Conservation (phyloP, 2,797 vertebrate species). For the Neoniphon sammara region DNA sequence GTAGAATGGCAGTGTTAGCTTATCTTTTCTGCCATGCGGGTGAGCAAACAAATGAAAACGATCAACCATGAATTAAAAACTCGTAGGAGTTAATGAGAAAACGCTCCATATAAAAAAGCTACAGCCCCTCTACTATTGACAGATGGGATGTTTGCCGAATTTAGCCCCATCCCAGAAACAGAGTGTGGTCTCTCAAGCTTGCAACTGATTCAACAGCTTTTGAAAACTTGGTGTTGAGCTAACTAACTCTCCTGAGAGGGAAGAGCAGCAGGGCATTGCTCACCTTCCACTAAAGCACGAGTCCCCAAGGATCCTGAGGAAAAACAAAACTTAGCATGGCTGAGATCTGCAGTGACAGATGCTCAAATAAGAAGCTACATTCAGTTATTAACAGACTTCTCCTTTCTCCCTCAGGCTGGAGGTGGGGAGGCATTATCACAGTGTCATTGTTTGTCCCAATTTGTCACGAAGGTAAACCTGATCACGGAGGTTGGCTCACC, state of each 20-base stretch:
- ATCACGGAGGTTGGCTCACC: constrained; percentile 26
- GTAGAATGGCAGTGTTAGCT: constrained; percentile 25
- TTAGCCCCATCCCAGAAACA: not conserved
- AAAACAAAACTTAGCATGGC: constrained; percentile 43
- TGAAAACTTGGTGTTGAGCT: constrained; percentile 16
- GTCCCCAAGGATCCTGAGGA: constrained; percentile 11
- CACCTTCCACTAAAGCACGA: constrained; percentile 22
- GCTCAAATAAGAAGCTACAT: constrained; percentile 51
- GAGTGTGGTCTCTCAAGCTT: constrained; percentile 9
- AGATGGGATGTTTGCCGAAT: not conserved
- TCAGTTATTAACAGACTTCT: constrained; percentile 53
- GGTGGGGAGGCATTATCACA: constrained; percentile 43
- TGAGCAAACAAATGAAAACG: constrained; percentile 21
- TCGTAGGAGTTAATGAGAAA: not conserved
- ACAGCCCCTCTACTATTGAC: not conserved
- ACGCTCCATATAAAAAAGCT: not conserved
- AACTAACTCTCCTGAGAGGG: not conserved
- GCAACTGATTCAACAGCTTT: constrained; percentile 14
- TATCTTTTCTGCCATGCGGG: constrained; percentile 2
- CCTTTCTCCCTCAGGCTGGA: constrained; percentile 26
- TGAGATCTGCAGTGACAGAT: constrained; percentile 49
- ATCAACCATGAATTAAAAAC: constrained; percentile 15
- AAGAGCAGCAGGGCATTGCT: constrained; percentile 41
- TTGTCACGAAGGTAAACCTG: constrained; percentile 40
- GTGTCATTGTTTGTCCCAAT: constrained; percentile 36